Percentiles rank a stretch among this genome's conserved stretches.
Evolutionary conservation across 2,797 vertebrate genomes (phyloP).

Genomic region (Malacoraja senta): DNA sequence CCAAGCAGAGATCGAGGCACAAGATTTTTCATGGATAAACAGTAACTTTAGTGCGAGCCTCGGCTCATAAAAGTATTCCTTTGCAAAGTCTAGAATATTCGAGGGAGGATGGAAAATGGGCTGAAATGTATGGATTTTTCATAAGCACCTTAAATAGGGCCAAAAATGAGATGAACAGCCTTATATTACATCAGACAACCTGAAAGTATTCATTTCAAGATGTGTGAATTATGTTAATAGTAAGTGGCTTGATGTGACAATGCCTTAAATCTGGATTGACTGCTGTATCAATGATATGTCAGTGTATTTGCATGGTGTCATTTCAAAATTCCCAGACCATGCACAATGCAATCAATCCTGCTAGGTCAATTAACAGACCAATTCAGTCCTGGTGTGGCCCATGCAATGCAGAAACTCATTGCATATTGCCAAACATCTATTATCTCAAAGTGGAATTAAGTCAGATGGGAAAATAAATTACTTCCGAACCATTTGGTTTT

Average conservation of each 20-base stretch:
- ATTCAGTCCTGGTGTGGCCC: neutral
- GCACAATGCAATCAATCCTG: neutral
- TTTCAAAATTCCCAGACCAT: neutral
- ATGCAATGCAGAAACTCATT: neutral
- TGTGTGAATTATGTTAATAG: neutral
- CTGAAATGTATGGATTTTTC: neutral
- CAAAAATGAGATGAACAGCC: no score
- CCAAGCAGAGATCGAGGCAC: neutral
- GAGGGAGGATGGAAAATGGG: neutral
- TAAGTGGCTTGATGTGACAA: neutral
- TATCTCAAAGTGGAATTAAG: neutral
- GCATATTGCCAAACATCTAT: neutral
- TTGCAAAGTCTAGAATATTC: neutral
- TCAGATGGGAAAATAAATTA: neutral
- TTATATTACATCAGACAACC: neutral
- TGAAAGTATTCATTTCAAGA: neutral
- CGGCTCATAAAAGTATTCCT: neutral
- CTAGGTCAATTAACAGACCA: neutral
- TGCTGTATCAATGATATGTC: neutral
- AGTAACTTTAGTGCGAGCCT: neutral
- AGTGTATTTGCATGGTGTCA: neutral
- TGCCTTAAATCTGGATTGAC: neutral
- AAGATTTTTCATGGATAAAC: neutral
- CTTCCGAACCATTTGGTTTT: neutral
- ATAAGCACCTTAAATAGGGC: neutral